A percentile compares a stretch with the other conserved stretches of the same genome.
phyloP scores from a whole-genome alignment of 2,888 invertebrate genomes.

The Dioctria rufipes region DNA sequence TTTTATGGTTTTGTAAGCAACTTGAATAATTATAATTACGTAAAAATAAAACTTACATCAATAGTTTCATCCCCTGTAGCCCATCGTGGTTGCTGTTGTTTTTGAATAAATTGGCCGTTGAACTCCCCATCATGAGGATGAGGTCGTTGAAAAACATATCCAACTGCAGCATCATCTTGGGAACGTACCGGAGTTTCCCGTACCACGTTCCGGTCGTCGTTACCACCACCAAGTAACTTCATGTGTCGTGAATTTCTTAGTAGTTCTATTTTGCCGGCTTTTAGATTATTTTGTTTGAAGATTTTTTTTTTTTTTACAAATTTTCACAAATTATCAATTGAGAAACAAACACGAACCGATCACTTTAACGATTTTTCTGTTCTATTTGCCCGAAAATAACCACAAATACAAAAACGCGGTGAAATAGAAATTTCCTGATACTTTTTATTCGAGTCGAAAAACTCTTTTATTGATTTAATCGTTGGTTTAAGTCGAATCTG shows the following conservation, averaged over 20 bases:
- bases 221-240: slow-evolving; percentile 84
- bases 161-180: slow-evolving; percentile 93
- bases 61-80: slow-evolving; percentile 91
- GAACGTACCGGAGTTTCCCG: slow-evolving; percentile 80
- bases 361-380: too few relatives aligned
- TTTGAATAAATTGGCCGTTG: slow-evolving; percentile 80
- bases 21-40: too few relatives aligned
- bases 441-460: background rate
- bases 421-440: background rate
- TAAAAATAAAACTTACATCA: slow-evolving; percentile 77
- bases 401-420: too few relatives aligned
- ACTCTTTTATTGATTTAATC: too few relatives aligned
- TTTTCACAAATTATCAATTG: background rate
- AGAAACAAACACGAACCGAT: background rate
- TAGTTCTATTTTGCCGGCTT: slow-evolving; percentile 71
- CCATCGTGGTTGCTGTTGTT: slow-evolving; percentile 81
- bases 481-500: too few relatives aligned
- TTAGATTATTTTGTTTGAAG: slow-evolving; percentile 37
- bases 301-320: background rate
- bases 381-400: too few relatives aligned
- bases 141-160: slow-evolving; percentile 88
- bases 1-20: too few relatives aligned
- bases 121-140: slow-evolving; percentile 87
- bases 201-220: slow-evolving; percentile 77
- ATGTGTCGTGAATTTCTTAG: slow-evolving; percentile 74